Evolutionary conservation across 2,113 vertebrate genomes (phyloP), one percentile per base, ranked within the genome.

Genomic region (Diphyllodes magnificus): DNA sequence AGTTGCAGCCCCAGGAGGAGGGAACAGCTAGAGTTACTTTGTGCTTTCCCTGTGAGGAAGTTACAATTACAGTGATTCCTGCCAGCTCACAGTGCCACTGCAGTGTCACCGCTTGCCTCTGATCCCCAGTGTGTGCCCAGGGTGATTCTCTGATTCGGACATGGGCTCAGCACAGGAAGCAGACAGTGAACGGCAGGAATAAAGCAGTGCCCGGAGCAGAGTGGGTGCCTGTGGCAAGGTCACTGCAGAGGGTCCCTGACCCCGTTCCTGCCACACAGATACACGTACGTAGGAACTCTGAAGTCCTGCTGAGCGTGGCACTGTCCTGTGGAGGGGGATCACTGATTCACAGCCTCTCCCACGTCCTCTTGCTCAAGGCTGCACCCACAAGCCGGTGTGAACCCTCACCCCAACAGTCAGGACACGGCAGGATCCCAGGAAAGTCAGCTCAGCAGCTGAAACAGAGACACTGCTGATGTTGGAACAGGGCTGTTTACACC

Each of bases 101-200:
- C 42, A 2, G 21, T 37, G 61, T 60, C 76, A 60, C 57, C 0
- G 0, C 40, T 51, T n/a, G 31, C 40, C 70, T 51, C 61, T 33
- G 15, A 42, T 10, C n/a, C 20, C 35, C 37, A 6, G 13, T 0
- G 10, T 10, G 42, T 21, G 56, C n/a, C 40, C 49, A 23, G 30
- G 44, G 57, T 9, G 61, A 51, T 8, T 21, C 72, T 39, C 49
- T 6, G 47, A 45, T 10, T 59, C 5, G 12, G 39, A 4, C 12
- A 9, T 31, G 7, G 31, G 45, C 25, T 39, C 5, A 1, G n/a
- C 37, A 23, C 17, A 24, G 57, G 75, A 54, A 82, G 49, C 61
- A 42, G n/a, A 15, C 1, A 1, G 51, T 13, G 73, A 87, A 54
- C 0, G 0, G 44, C n/a, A 53, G 88, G 53, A 76, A 22, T 6